phyloP scores from a whole-genome alignment of 2,797 vertebrate species.

The Acanthurus lineatus region DNA sequence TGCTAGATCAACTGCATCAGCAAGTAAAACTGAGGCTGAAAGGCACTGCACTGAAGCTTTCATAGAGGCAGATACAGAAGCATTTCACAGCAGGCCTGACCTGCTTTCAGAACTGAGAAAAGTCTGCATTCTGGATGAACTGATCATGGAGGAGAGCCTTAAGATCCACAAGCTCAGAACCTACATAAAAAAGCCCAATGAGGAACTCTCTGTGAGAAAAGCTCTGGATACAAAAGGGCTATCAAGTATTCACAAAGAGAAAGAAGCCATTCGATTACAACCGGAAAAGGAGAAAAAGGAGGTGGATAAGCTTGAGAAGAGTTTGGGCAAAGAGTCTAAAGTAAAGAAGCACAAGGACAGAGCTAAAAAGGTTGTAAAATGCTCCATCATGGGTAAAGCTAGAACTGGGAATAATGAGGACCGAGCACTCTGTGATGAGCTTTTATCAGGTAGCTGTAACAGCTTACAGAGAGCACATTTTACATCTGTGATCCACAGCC shows the following conservation, averaged over 20 bases:
- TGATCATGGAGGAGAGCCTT: constrained; percentile 80
- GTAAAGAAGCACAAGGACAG: constrained; percentile 23
- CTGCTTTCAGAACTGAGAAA: constrained; percentile 72
- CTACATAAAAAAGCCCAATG: constrained; percentile 5
- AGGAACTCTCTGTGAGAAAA: background rate
- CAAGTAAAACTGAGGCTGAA: background rate
- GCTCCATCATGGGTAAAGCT: constrained; percentile 65
- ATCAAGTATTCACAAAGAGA: constrained; percentile 30
- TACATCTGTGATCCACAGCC: background rate
- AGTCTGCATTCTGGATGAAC: constrained; percentile 77
- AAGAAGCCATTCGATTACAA: constrained; percentile 58
- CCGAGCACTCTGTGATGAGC: constrained; percentile 31
- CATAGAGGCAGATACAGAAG: accelerated
- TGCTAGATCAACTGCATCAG: background rate
- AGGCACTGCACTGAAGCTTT: background rate
- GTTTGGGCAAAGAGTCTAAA: constrained; percentile 57
- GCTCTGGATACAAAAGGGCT: background rate
- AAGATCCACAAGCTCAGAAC: constrained; percentile 69
- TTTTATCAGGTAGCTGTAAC: constrained; percentile 35
- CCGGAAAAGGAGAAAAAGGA: constrained; percentile 77
- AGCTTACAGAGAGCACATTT: constrained; percentile 5
- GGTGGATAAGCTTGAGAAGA: constrained; percentile 75
- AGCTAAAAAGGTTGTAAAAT: constrained; percentile 52
- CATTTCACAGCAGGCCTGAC: constrained; percentile 9
- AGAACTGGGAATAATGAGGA: constrained; percentile 33